Evolutionary conservation across 2,797 vertebrate genomes (phyloP).

Genomic region (Urophycis tenuis): DNA sequence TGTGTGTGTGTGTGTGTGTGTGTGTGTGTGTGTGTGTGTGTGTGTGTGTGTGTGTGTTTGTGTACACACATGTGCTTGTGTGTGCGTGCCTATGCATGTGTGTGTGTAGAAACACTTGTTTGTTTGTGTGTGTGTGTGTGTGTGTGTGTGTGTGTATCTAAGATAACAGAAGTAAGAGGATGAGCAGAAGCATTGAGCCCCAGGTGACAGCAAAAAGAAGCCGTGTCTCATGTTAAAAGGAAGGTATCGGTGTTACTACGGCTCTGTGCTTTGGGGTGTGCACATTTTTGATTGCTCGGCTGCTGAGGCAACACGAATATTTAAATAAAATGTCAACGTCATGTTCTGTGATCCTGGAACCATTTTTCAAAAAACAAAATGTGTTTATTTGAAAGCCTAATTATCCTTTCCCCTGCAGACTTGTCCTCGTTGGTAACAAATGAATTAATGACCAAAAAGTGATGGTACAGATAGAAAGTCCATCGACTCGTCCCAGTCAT

Average conservation of each 20-base stretch:
- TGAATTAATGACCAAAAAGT: neutral
- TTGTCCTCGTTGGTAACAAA: neutral
- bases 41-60: neutral
- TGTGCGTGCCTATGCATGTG: neutral
- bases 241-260: neutral
- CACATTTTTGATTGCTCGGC: neutral
- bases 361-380: slow-evolving; percentile 2
- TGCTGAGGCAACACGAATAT: neutral
- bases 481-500: neutral
- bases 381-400: neutral
- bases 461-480: neutral
- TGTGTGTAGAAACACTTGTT: neutral
- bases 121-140: neutral
- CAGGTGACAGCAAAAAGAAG: neutral
- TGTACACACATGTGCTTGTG: neutral
- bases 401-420: neutral
- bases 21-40: neutral
- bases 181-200: neutral
- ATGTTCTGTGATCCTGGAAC: neutral
- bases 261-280: neutral
- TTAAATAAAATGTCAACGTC: neutral
- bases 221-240: neutral
- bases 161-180: neutral
- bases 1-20: slow-evolving; percentile 5
- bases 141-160: neutral